phyloP scores from a whole-genome alignment of 2,888 invertebrate genomes.

The Sympetrum striolatum region DNA sequence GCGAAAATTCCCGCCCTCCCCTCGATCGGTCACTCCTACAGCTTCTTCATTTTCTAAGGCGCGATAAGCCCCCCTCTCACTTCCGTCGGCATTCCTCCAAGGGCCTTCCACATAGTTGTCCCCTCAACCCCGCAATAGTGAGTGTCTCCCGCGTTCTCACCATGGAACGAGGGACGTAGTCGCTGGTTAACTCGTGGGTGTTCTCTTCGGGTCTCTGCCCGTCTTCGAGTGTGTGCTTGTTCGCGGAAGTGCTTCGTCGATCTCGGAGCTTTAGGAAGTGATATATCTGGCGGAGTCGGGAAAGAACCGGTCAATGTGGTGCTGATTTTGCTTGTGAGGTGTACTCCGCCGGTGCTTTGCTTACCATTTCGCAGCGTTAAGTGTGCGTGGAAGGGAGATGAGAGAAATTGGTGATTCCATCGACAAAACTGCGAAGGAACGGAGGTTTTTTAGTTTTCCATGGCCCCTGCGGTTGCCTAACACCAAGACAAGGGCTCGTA shows the following conservation, averaged over 20 bases:
- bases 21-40: background rate
- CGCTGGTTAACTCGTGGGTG: background rate
- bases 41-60: background rate
- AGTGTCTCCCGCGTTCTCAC: background rate
- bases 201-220: background rate
- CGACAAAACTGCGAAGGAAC: too few relatives aligned
- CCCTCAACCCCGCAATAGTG: background rate
- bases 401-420: too few relatives aligned
- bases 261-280: too few relatives aligned
- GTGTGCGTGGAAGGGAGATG: too few relatives aligned
- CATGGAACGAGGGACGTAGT: background rate
- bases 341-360: too few relatives aligned
- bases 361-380: too few relatives aligned
- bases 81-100: background rate
- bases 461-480: too few relatives aligned
- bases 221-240: background rate
- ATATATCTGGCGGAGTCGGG: too few relatives aligned
- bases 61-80: background rate
- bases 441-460: too few relatives aligned
- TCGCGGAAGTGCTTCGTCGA: background rate
- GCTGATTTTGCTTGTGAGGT: too few relatives aligned
- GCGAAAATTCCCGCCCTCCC: background rate
- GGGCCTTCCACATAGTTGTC: background rate
- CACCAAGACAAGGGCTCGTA: too few relatives aligned
- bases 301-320: too few relatives aligned